phyloP scores from a whole-genome alignment of 2,888 invertebrate species.

The Micoletzkya japonica region DNA sequence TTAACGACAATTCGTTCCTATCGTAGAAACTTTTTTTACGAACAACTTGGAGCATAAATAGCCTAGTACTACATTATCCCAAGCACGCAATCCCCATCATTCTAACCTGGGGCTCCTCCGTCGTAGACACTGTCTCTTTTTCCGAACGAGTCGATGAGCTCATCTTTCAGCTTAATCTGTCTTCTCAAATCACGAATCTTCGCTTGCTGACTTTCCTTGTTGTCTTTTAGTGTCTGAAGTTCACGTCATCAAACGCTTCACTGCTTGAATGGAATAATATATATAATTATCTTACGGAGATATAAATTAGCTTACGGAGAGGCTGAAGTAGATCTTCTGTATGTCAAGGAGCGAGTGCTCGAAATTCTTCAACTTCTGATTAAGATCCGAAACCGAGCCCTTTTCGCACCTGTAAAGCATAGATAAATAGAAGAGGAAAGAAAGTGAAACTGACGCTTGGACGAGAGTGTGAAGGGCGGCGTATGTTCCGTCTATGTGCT shows the following conservation, averaged over 20 bases:
- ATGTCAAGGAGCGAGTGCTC: slow-evolving; percentile 16
- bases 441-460: slow-evolving; percentile 3
- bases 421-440: not conserved
- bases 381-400: slow-evolving; percentile 10
- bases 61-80: too few relatives aligned
- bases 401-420: slow-evolving; percentile 15
- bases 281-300: not conserved
- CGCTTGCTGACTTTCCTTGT: slow-evolving; percentile 15
- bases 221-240: slow-evolving; percentile 11
- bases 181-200: slow-evolving; percentile 29
- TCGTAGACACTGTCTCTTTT: slow-evolving; percentile 33
- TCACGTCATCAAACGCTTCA: not conserved
- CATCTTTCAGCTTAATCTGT: slow-evolving; percentile 47
- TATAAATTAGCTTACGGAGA: slow-evolving; percentile 6
- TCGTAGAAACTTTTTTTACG: too few relatives aligned
- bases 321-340: not conserved
- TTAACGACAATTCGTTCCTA: too few relatives aligned
- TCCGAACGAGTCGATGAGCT: slow-evolving; percentile 45
- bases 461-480: slow-evolving; percentile 4
- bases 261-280: not conserved
- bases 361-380: slow-evolving; percentile 9
- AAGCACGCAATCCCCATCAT: too few relatives aligned
- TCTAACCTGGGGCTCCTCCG: not conserved
- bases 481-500: slow-evolving; percentile 6
- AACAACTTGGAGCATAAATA: not conserved